Conservation (phyloP, 2,113 vertebrate genomes). For the Sterrhoptilus dennistouni region DNA sequence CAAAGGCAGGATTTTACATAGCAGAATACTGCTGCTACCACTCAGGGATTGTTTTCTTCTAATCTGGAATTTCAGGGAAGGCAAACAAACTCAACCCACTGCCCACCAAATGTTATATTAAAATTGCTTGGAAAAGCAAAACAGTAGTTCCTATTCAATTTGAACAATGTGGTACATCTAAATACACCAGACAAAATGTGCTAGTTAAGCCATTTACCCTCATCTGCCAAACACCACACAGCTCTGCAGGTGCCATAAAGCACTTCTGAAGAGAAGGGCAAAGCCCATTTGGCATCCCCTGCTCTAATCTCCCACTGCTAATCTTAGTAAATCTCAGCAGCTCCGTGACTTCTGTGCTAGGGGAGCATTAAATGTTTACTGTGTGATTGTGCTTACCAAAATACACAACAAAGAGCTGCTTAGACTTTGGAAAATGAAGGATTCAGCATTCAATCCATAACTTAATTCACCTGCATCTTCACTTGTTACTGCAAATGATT, state of each 20-base stretch:
- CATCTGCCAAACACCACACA: background rate
- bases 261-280: background rate
- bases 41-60: background rate
- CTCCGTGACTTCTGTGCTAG: background rate
- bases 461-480: background rate
- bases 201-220: background rate
- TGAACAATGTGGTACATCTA: background rate
- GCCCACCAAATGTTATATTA: background rate
- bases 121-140: background rate
- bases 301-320: slow-evolving; percentile 59
- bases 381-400: background rate
- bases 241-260: background rate
- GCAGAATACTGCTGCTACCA: background rate
- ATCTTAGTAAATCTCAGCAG: slow-evolving; percentile 63
- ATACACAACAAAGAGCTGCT: slow-evolving; percentile 18
- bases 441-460: slow-evolving; percentile 12
- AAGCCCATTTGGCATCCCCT: slow-evolving; percentile 10
- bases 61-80: background rate
- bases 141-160: background rate
- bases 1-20: background rate
- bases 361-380: background rate
- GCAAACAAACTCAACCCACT: background rate
- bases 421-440: background rate
- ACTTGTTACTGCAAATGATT: background rate
- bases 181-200: background rate